These are phyloP conservation scores for Trogon surrucura DNA, from an alignment of 2,113 vertebrate genomes.

Conservation along the genomic window DNA sequence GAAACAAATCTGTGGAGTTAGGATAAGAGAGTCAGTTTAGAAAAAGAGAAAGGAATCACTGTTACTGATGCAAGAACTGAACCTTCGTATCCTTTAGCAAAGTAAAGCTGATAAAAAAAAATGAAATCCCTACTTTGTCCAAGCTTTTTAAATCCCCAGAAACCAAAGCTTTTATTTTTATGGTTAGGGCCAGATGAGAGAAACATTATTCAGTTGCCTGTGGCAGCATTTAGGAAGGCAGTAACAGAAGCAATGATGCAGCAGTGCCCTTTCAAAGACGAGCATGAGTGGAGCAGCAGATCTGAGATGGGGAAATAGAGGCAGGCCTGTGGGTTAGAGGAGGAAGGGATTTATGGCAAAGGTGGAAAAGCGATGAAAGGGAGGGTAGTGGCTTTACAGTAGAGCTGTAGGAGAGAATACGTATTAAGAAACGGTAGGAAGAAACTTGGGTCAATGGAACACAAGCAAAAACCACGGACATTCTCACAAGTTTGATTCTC, in stretches of 20 bases:
- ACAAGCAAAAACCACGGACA: neutral
- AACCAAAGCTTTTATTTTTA: neutral
- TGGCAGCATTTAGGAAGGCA: neutral
- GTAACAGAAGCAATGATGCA: neutral
- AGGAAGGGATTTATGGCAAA: neutral
- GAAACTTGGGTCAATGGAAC: neutral
- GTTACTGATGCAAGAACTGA: neutral
- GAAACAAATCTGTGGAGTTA: neutral
- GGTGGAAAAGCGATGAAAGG: neutral
- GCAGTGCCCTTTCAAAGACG: neutral
- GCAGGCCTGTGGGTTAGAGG: neutral
- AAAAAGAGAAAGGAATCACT: neutral
- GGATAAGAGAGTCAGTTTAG: neutral
- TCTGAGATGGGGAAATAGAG: neutral
- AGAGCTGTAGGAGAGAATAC: neutral
- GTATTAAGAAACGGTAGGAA: neutral
- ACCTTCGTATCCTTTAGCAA: neutral
- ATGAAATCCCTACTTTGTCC: neutral
- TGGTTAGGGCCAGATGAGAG: neutral
- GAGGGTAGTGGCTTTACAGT: neutral
- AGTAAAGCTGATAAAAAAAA: constrained; percentile 8
- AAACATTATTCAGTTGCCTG: neutral
- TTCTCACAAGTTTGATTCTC: too few relatives aligned
- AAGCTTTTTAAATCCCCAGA: neutral
- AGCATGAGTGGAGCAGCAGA: neutral